Base-by-base conservation (phyloP, 2,888 invertebrate species). In the Monoplex corrugatus region DNA sequence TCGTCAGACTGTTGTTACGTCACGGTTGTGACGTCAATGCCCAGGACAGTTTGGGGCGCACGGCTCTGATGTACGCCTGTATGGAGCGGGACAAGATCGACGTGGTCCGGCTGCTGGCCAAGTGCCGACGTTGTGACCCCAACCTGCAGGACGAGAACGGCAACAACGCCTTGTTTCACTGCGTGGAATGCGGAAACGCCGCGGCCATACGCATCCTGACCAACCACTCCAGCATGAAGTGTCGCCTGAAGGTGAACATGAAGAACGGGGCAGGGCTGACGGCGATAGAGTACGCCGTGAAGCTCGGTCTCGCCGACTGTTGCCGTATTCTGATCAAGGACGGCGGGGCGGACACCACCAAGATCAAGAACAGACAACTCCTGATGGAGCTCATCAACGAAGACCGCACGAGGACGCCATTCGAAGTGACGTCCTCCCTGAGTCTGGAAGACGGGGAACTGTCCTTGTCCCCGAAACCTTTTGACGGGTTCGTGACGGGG, bases 31-130 rank as follows among this genome's bases (percentile, higher is more conserved):
- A 94, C 91, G 92, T 94, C 38, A 94, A 94, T 88, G 92, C 92
- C 0, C 91, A 90, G 32, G 94, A 94, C 72, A 89, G 90, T n/a
- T 87, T 87, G 45, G 94, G 94, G 0, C 91, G 93, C 28, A 93
- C 92, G 13, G 93, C 93, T 32, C 90, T 94, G 86, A 94, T 94
- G 94, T 93, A 93, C 84, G 93, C 94, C 0, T 92, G 93, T 50
- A 93, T 93, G 93, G 93, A 94, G 83, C 75, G 89, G 43, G 93
- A 93, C 13, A 92, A 92, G 88, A 89, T 92, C 8, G 94, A 94
- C 80, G 89, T 93, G 10, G 93, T 94, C 1, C 89, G 93, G 32
- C 75, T 94, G 23, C 87, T 94, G 19, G 89, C 92, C 32, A 90
- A 93, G 72, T 91, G 92, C 80, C 92, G 93, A 75, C 85, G 90